Conservation (phyloP, 2,113 vertebrate species). For the Alosa alosa region DNA sequence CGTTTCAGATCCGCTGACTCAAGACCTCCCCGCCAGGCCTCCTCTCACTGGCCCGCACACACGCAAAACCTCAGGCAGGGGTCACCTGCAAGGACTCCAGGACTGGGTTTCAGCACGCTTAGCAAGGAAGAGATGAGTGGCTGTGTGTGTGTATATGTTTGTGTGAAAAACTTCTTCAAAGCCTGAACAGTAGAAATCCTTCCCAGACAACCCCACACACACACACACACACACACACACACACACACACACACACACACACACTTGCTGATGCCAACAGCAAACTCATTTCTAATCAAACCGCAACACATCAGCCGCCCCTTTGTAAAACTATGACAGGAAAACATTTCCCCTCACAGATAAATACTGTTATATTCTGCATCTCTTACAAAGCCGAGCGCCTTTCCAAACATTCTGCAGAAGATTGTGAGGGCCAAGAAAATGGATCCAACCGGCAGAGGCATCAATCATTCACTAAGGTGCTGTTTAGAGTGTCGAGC, state of each 20-base stretch:
- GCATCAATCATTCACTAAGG: neutral
- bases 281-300: conserved; percentile 3
- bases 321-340: neutral
- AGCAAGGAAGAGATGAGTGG: conserved; percentile 45
- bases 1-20: conserved; percentile 65
- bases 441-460: neutral
- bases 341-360: neutral
- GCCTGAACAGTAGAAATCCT: neutral
- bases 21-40: conserved; percentile 27
- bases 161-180: neutral
- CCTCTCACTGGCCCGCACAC: conserved; percentile 23
- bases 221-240: too few relatives aligned
- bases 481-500: neutral
- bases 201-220: neutral
- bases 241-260: neutral
- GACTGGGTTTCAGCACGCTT: conserved; percentile 67
- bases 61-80: conserved; percentile 49
- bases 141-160: conserved; percentile 40
- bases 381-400: neutral
- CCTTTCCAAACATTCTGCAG: neutral
- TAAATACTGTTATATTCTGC: neutral
- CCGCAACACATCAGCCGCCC: neutral
- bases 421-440: neutral
- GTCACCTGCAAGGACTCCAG: conserved; percentile 69
- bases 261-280: neutral